These are phyloP conservation scores for Ptilorrhoa leucosticta DNA, from an alignment of 2,113 vertebrate species.

Conservation along the genomic window DNA sequence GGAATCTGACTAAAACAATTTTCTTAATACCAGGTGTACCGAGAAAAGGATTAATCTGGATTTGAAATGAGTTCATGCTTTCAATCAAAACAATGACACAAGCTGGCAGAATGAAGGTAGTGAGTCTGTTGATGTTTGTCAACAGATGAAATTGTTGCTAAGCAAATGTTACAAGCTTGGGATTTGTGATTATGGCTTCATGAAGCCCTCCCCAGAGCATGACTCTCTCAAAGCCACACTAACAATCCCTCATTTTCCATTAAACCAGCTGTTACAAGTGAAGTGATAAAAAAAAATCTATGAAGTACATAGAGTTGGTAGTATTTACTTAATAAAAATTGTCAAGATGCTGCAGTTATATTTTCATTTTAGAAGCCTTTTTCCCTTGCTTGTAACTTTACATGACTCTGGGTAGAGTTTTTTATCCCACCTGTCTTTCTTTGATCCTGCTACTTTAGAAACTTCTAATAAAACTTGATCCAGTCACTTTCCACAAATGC, in stretches of 20 bases:
- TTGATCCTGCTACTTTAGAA: not conserved
- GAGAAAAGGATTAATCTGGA: not conserved
- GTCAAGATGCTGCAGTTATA: not conserved
- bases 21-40: not conserved
- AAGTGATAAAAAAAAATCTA: not conserved
- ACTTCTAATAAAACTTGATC: not conserved
- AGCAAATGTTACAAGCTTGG: not conserved
- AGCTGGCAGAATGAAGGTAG: not conserved
- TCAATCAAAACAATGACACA: not conserved
- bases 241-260: not conserved
- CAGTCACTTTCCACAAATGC: not conserved
- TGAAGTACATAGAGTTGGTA: not conserved
- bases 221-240: not conserved
- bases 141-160: slow-evolving; percentile 2
- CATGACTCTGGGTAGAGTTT: not conserved
- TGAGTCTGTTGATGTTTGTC: not conserved
- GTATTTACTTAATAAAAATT: not conserved
- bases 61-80: not conserved
- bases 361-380: not conserved
- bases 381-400: not conserved
- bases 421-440: not conserved
- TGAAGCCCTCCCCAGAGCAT: not conserved
- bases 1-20: not conserved
- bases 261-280: not conserved
- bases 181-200: not conserved